Evolutionary conservation across 2,888 invertebrate species (phyloP), one percentile per base, ranked within the genome.

Genomic region (Arrhopalites spinosus): DNA sequence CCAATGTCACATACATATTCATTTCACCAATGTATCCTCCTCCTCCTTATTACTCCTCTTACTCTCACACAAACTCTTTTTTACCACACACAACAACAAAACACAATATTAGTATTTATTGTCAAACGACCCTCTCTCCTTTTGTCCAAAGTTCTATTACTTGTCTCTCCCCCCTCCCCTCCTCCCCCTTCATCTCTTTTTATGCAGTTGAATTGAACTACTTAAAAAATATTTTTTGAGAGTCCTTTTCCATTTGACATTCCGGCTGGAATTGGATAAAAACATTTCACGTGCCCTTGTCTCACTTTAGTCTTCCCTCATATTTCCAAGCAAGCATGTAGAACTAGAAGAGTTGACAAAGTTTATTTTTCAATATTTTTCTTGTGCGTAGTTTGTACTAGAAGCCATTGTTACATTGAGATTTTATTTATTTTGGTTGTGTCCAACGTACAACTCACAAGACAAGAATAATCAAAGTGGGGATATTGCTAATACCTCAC

Each of bases 41-140:
- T 27, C 30, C 1, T 27, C 27, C 30, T 36, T 11, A n/a, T n/a
- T n/a, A n/a, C n/a, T n/a, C n/a, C n/a, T n/a, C n/a, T n/a, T n/a
- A 64, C 2, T 64, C 36, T 25, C 11, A 63, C 64, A n/a, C 20
- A n/a, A 64, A 30, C 43, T n/a, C 45, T 0, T 25, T 20, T 67
- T 45, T 43, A 8, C 29, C 20, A 64, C 36, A 64, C 64, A n/a
- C 36, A 36, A n/a, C n/a, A n/a, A n/a, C n/a, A n/a, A n/a, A n/a
- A n/a, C 20, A 20, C 36, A 30, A 27, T 17, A 68, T 25, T 27
- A 30, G 56, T 56, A 70, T 36, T 70, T 70, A 70, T 70, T 56
- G 56, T 56, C 70, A 53, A 30, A 70, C 36, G 70, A 45, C 66
- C 20, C 64, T n/a, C 45, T 68, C 68, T 43, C 20, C 68, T 68